A percentile compares a stretch with the other conserved stretches of the same genome.
phyloP scores from a whole-genome alignment of 2,113 vertebrate genomes.

The Carlito syrichta region DNA sequence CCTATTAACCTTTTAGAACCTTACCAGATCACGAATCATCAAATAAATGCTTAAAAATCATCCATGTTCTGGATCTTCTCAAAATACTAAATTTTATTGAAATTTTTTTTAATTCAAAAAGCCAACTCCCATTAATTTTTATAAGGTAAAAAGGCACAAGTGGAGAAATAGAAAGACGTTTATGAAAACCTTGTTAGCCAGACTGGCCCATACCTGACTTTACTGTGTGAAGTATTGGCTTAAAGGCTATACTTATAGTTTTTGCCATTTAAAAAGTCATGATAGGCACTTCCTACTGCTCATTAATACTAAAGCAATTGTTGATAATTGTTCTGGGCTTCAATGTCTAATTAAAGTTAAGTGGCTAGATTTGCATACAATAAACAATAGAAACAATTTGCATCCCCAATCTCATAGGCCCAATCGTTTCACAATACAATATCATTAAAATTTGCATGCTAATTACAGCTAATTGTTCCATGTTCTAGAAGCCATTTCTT shows the following conservation, averaged over 20 bases:
- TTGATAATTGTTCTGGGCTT: slow-evolving; percentile 83
- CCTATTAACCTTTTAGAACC: background rate
- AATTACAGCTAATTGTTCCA: slow-evolving; percentile 85
- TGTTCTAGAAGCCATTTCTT: slow-evolving; percentile 78
- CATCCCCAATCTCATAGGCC: slow-evolving; percentile 73
- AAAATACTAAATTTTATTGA: slow-evolving; percentile 13
- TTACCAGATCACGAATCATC: background rate
- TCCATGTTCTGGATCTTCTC: background rate
- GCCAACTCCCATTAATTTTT: background rate
- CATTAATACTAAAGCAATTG: slow-evolving; percentile 81
- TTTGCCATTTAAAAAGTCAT: slow-evolving; percentile 72
- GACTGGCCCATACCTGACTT: background rate
- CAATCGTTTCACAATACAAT: slow-evolving; percentile 82
- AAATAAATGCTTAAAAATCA: background rate
- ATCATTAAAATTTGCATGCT: slow-evolving; percentile 83
- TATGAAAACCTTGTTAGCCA: background rate
- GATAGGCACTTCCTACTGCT: slow-evolving; percentile 77
- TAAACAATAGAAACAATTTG: slow-evolving; percentile 82
- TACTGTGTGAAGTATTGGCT: background rate
- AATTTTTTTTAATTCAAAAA: background rate
- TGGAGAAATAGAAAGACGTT: background rate
- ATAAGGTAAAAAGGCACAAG: background rate
- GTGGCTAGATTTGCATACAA: slow-evolving; percentile 84
- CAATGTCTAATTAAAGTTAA: slow-evolving; percentile 86
- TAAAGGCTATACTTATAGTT: slow-evolving; percentile 61